Evolutionary conservation across 92 coral and sea anemone species (phyloP).

Genomic region (Pocillopora meandrina): DNA sequence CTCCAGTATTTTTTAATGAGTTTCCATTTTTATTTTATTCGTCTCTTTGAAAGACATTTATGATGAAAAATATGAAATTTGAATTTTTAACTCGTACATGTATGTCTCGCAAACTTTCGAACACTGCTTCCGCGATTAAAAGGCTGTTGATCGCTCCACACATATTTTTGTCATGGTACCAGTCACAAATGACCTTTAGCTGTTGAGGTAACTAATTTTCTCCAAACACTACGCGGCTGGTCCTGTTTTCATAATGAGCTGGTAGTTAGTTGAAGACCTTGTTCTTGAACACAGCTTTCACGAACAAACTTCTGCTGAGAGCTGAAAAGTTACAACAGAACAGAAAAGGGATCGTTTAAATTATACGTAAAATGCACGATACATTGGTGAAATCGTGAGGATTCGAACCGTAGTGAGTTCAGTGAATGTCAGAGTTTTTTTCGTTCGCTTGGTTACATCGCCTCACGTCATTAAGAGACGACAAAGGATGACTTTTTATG

Average conservation of each 20-base stretch:
- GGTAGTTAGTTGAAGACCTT: slow-evolving; percentile 15
- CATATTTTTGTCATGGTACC: slow-evolving; percentile 50
- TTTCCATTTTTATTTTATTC: background rate
- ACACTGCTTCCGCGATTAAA: slow-evolving; percentile 17
- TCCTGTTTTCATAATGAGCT: slow-evolving; percentile 25
- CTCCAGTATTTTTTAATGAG: background rate
- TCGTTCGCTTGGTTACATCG: slow-evolving; percentile 8
- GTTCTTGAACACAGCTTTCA: slow-evolving; percentile 9
- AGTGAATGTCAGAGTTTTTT: background rate
- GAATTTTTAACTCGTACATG: background rate
- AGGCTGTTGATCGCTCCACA: slow-evolving; percentile 36
- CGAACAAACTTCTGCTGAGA: background rate
- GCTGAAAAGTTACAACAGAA: background rate
- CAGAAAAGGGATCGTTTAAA: background rate
- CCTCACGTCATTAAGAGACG: background rate
- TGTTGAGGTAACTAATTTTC: slow-evolving; percentile 32
- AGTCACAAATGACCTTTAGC: background rate
- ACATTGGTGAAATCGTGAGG: background rate
- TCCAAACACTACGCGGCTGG: slow-evolving; percentile 24
- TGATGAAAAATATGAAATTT: too few species aligned
- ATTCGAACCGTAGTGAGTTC: background rate
- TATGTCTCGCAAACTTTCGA: background rate
- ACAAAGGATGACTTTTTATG: slow-evolving; percentile 4
- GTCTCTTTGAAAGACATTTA: too few species aligned
- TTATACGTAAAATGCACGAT: background rate